Evolutionary conservation across 2,113 vertebrate species (phyloP).

Genomic region (Pao palembangensis): DNA sequence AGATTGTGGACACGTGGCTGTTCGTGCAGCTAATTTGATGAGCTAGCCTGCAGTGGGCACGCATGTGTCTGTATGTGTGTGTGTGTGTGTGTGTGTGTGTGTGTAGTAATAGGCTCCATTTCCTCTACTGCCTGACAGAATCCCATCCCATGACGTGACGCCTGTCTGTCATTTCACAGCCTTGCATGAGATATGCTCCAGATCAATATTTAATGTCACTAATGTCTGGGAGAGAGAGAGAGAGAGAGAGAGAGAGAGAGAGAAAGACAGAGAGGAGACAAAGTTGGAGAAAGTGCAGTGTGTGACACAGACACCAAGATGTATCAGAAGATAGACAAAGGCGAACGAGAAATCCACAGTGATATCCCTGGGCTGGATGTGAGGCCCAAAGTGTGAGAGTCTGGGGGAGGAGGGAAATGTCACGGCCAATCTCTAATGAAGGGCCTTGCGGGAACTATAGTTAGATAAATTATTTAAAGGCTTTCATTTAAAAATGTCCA

Average conservation of each 20-base stretch:
- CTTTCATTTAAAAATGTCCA: constrained; percentile 80
- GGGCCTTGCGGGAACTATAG: constrained; percentile 75
- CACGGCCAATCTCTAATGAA: constrained; percentile 75
- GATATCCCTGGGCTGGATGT: constrained; percentile 71
- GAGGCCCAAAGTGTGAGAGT: constrained; percentile 50
- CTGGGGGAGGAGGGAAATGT: constrained; percentile 68
- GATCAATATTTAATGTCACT: constrained; percentile 63
- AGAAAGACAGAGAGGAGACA: constrained; percentile 1
- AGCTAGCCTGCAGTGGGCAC: constrained; percentile 11
- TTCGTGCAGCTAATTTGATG: constrained; percentile 19
- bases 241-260: not conserved
- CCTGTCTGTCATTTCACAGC: constrained; percentile 40
- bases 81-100: no score
- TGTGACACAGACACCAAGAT: constrained; percentile 7
- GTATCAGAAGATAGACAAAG: constrained; percentile 45
- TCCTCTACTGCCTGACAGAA: constrained; percentile 26
- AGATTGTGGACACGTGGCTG: constrained; percentile 18
- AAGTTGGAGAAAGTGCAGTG: constrained; percentile 11
- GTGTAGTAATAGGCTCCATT: constrained; percentile 38
- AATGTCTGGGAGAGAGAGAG: constrained; percentile 33
- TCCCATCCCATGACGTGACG: constrained; percentile 28
- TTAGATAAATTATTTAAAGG: constrained; percentile 82
- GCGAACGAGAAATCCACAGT: constrained; percentile 58
- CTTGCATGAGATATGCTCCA: constrained; percentile 23
- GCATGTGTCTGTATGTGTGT: not conserved